Percentiles rank a stretch among this genome's conserved stretches.
Conservation (phyloP, 2,888 invertebrate species). For the Lacanobia wlatinum region DNA sequence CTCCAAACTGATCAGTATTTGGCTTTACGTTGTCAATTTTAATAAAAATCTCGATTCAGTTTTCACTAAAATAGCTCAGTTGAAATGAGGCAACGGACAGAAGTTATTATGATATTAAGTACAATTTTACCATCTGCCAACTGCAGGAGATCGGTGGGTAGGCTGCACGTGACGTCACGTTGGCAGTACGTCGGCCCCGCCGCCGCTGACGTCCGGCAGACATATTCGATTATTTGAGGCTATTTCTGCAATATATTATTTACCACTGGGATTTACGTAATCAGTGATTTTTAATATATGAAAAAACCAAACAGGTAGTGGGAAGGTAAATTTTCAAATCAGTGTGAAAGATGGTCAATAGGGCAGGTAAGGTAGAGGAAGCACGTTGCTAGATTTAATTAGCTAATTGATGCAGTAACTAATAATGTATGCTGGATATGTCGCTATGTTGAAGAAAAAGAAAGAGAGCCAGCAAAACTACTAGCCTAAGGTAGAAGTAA, state of each 20-base stretch:
- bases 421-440: no score
- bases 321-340: background rate
- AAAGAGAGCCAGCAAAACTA: no score
- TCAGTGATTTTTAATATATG: background rate
- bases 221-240: constrained; percentile 59
- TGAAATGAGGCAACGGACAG: constrained; percentile 49
- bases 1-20: constrained; percentile 28
- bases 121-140: constrained; percentile 69
- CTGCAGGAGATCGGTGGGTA: constrained; percentile 60
- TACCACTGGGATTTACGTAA: constrained; percentile 20
- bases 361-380: background rate
- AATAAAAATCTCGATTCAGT: constrained; percentile 29
- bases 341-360: background rate
- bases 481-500: background rate
- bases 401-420: background rate
- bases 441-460: background rate
- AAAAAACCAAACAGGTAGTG: background rate
- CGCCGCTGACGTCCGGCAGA: constrained; percentile 59
- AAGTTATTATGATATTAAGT: constrained; percentile 65
- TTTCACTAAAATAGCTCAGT: constrained; percentile 36
- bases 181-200: constrained; percentile 57
- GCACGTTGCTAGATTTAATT: background rate
- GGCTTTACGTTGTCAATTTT: background rate
- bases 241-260: constrained; percentile 45
- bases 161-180: constrained; percentile 67